Conservation (phyloP, 2,797 vertebrate species). For the Acrossocheilus fasciatus region DNA sequence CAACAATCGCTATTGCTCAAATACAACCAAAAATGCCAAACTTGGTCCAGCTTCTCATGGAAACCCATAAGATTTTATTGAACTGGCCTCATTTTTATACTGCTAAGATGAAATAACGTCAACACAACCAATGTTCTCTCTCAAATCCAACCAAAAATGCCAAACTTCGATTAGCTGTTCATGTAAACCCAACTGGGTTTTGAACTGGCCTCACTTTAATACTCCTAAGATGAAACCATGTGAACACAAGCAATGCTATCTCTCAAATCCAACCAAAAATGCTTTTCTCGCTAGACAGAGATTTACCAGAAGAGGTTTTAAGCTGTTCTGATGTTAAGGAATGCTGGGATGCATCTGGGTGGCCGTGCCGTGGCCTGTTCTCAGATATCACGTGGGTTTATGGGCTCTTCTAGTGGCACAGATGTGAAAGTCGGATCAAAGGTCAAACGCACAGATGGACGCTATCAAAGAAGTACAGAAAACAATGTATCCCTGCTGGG, state of each 20-base stretch:
- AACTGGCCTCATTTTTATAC: background rate
- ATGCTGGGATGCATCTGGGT: conserved; percentile 23
- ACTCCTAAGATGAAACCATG: background rate
- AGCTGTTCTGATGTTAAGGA: background rate
- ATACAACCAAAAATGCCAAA: background rate
- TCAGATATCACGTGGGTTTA: conserved; percentile 14
- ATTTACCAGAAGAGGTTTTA: background rate
- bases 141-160: background rate
- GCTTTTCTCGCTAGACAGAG: background rate
- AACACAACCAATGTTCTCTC: background rate
- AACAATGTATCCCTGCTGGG: conserved; percentile 52
- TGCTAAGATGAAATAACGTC: background rate
- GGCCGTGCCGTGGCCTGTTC: conserved; percentile 10
- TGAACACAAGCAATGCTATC: background rate
- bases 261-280: conserved; percentile 7
- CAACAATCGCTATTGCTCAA: background rate
- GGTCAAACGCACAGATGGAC: conserved; percentile 60
- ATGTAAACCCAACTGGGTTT: background rate
- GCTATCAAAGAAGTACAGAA: conserved; percentile 55
- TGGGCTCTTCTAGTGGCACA: conserved; percentile 35
- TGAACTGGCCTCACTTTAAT: background rate
- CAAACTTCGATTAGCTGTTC: background rate
- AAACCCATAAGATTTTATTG: background rate
- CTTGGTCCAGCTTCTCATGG: background rate
- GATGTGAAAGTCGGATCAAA: conserved; percentile 52